Base-by-base conservation (phyloP, 2,797 vertebrate genomes). In the Sorex maritimensis region DNA sequence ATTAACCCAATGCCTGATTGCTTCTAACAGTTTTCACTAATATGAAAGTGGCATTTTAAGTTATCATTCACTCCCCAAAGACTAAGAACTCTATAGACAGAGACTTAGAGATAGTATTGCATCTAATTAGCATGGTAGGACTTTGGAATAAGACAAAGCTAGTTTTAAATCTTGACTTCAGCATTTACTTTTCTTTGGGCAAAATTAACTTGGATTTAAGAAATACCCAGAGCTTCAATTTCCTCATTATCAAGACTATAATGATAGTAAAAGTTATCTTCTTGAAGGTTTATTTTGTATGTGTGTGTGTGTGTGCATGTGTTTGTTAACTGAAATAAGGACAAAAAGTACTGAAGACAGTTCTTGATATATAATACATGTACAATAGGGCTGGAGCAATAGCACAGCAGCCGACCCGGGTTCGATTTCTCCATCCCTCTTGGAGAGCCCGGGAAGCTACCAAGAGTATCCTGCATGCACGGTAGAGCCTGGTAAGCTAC, bases 111-210 rank as follows among this genome's bases (percentile, higher is more conserved):
- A 74, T 38, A 55, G 30, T 61, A 23, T 24, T 44, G 41, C 14
- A 58, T 68, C 41, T 92, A 38, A 61, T 72, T 93, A 91, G 75
- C 38, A 79, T 63, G 65, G 65, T 13, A 6, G 41, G 61, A 67
- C 38, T 75, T 41, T 94, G 55, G 55, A 87, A 75, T 82, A 52
- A 91, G 86, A 81, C n/a, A 92, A 61, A 90, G 61, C 73, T 90
- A 61, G 58, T 83, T 81, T 86, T 78, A 83, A 78, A 81, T 75
- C 34, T 46, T 82, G 63, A 75, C 28, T 34, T 78, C 28, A 73
- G 55, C 28, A 71, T 78, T 88, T 87, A 79, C 38, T 94, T 58
- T n/a, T 24, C 13, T 41, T 71, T 75, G 44, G 15, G 17, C 63
- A 63, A 92, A 26, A 17, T 75, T 82, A 34, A 28, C 5, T 82